Conservation (phyloP, 2,888 invertebrate genomes). For the Elysia crispata region DNA sequence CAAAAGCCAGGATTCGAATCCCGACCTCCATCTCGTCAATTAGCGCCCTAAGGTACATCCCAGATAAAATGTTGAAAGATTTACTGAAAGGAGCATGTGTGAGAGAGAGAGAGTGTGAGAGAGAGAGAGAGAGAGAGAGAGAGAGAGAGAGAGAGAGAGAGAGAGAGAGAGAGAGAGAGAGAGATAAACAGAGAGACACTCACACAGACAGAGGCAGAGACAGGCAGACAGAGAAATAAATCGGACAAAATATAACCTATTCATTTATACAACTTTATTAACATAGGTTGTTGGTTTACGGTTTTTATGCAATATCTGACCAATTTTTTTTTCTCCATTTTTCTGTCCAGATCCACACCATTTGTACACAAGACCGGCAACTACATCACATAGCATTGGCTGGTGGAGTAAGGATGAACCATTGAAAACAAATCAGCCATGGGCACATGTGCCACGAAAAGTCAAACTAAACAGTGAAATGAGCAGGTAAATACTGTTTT, state of each 20-base stretch:
- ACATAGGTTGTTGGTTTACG: too few relatives aligned
- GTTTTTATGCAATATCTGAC: too few relatives aligned
- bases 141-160: conserved; percentile 19
- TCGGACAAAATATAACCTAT: too few relatives aligned
- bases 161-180: conserved; percentile 10
- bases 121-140: neutral
- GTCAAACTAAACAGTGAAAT: conserved; percentile 75
- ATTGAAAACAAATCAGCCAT: conserved; percentile 66
- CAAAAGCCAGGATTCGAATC: too few relatives aligned
- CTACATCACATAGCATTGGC: conserved; percentile 68
- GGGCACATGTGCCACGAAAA: conserved; percentile 73
- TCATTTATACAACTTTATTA: too few relatives aligned
- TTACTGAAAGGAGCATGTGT: too few relatives aligned
- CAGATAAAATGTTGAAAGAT: too few relatives aligned
- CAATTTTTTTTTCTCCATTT: neutral
- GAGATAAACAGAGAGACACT: conserved; percentile 9
- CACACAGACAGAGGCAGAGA: neutral
- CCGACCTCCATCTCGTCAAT: too few relatives aligned
- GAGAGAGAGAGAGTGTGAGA: too few relatives aligned
- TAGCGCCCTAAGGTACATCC: too few relatives aligned
- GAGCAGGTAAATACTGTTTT: conserved; percentile 70
- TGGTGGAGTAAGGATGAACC: conserved; percentile 73
- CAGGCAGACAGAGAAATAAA: neutral
- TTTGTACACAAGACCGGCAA: conserved; percentile 68
- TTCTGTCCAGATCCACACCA: conserved; percentile 67